Percentiles rank a stretch among this genome's conserved stretches.
These are phyloP conservation scores for Drosophila cognata DNA, from an alignment of 2,888 invertebrate species.

Conservation along the genomic window DNA sequence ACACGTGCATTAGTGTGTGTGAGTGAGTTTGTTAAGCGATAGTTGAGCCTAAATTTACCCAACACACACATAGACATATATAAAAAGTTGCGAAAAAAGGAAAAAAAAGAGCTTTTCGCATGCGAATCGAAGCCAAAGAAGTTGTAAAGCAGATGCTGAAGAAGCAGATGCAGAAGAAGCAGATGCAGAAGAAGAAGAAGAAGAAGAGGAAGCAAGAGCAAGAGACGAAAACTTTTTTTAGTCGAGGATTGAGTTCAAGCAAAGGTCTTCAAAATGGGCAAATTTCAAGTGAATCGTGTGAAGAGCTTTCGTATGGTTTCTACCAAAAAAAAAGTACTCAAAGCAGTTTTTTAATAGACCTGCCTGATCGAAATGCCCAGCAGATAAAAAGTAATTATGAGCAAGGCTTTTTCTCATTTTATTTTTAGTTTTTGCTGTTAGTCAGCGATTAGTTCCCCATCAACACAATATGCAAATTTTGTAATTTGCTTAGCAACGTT, in stretches of 20 bases:
- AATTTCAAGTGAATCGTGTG: conserved; percentile 27
- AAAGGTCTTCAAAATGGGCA: conserved; percentile 6
- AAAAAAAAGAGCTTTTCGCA: conserved; percentile 19
- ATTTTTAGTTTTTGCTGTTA: background rate
- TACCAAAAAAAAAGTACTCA: background rate
- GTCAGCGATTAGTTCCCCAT: conserved; percentile 39
- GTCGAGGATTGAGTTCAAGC: background rate
- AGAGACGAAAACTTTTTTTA: conserved; percentile 1
- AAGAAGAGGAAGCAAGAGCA: conserved; percentile 4
- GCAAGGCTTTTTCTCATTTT: background rate
- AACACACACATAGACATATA: conserved; percentile 6
- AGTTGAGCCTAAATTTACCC: conserved; percentile 44
- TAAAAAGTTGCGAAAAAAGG: conserved; percentile 5
- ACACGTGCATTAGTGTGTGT: conserved; percentile 7
- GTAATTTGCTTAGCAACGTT: background rate
- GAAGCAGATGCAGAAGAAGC: background rate
- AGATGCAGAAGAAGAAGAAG: background rate
- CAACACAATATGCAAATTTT: conserved; percentile 48
- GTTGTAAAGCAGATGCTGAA: conserved; percentile 27
- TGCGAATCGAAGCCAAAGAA: conserved; percentile 44
- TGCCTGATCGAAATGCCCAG: conserved; percentile 14
- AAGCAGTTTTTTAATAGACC: conserved; percentile 7
- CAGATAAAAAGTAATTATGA: conserved; percentile 3
- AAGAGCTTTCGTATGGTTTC: conserved; percentile 22
- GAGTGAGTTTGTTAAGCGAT: conserved; percentile 26